Conservation (phyloP, 2,888 invertebrate genomes). For the Polydrusus cervinus region DNA sequence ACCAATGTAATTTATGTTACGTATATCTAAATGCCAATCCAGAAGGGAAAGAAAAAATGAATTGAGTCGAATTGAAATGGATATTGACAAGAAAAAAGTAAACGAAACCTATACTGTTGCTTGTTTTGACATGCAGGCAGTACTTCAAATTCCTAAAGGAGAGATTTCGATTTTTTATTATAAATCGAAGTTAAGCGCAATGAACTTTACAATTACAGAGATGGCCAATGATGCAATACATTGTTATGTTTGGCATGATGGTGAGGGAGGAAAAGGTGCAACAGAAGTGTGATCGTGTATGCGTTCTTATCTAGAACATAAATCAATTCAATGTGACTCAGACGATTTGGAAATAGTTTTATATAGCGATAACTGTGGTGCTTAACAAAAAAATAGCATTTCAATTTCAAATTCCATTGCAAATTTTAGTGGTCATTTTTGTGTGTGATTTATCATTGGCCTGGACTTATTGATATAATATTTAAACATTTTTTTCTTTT, state of each 20-base stretch:
- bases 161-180: slow-evolving; percentile 25
- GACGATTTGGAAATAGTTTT: slow-evolving; percentile 55
- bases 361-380: slow-evolving; percentile 60
- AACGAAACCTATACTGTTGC: too few species aligned
- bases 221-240: slow-evolving; percentile 30
- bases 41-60: neutral
- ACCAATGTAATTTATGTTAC: too few species aligned
- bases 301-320: slow-evolving; percentile 24
- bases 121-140: slow-evolving; percentile 8
- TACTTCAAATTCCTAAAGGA: neutral
- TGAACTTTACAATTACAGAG: slow-evolving; percentile 44
- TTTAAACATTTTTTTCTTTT: neutral
- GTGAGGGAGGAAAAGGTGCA: slow-evolving; percentile 56
- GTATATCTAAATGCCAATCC: too few species aligned
- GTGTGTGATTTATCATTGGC: too few species aligned
- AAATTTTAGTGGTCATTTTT: neutral
- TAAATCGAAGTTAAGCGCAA: slow-evolving; percentile 36
- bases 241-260: slow-evolving; percentile 56
- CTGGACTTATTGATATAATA: too few species aligned
- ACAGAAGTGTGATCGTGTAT: slow-evolving; percentile 38
- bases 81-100: too few species aligned
- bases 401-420: neutral
- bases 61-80: neutral
- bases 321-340: slow-evolving; percentile 1
- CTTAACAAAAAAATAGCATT: slow-evolving; percentile 38